Conservation (phyloP, 2,888 invertebrate genomes). For the Rotaria macrura region DNA sequence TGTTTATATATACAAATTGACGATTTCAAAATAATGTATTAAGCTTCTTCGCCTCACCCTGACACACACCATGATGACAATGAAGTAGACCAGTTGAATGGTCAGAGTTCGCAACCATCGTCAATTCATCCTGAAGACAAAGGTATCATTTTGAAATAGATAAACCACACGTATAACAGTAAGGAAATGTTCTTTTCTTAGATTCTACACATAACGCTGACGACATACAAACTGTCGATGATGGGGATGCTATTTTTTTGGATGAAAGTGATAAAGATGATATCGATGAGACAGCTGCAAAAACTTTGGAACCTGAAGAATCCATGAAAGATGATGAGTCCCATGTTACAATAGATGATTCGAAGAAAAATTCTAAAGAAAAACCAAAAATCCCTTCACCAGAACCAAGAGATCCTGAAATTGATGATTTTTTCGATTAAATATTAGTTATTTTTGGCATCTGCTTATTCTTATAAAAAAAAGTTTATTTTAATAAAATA, state of each 20-base stretch:
- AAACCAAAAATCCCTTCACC: not conserved
- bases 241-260: not conserved
- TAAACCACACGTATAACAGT: not conserved
- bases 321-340: not conserved
- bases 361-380: not conserved
- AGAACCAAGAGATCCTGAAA: not conserved
- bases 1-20: too few relatives aligned
- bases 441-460: not conserved
- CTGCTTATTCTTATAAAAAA: not conserved
- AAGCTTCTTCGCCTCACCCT: not conserved
- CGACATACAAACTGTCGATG: not conserved
- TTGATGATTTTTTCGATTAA: not conserved
- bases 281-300: not conserved
- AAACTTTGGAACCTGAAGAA: not conserved
- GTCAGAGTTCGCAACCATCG: not conserved
- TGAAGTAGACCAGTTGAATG: not conserved
- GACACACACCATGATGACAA: not conserved
- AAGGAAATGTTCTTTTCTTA: not conserved
- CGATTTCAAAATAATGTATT: too few relatives aligned
- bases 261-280: not conserved
- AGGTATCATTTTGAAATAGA: not conserved
- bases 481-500: not conserved
- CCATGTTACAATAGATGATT: not conserved
- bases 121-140: not conserved
- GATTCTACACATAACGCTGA: not conserved